Base-by-base conservation (phyloP, 2,113 vertebrate species). In the Garra rufa region DNA sequence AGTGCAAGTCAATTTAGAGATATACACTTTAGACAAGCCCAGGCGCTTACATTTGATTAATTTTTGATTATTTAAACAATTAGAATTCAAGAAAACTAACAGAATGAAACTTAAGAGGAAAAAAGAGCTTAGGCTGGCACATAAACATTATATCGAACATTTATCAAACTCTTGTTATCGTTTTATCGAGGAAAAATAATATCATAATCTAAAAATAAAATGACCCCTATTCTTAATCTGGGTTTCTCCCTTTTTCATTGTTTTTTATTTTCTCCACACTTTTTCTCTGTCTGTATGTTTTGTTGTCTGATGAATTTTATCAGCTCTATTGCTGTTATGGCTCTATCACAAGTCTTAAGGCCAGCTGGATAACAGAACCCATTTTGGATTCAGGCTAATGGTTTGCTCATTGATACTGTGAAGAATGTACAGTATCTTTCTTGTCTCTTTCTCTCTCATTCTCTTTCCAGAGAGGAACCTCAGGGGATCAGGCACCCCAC, bases 351-450 rank as follows among this genome's bases (percentile, higher is more conserved):
- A 89, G 87, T 88, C 87, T 91, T 84, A 11, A 80, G 91, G 88
- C 63, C 88, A 92, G 92, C 93, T 92, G 89, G 93, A 90, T 93
- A 94, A 91, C 92, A 92, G 92, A 90, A 91, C 91, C 89, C 88
- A 85, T 91, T 92, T 92, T 91, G 85, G 89, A 91, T 86, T 83
- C 88, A 63, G 91, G 90, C 88, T 91, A 94, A 94, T 92, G 91
- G 89, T 92, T 91, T 89, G 87, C 88, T 88, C 88, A 89, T 90
- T 90, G 89, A 89, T 90, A 85, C 88, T 61, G 85, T 91, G 88
- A 85, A 82, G 87, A 85, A 85, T 84, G 82, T 81, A 85, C 89
- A 61, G 77, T 83, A 85, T 84, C 70, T 80, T 57, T 57, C 81
- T 34, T 50, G 46, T 63, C 80, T 17, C 34, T 88, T 69, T 85